Base-by-base conservation (phyloP, 2,888 invertebrate genomes). In the Theretra japonica region DNA sequence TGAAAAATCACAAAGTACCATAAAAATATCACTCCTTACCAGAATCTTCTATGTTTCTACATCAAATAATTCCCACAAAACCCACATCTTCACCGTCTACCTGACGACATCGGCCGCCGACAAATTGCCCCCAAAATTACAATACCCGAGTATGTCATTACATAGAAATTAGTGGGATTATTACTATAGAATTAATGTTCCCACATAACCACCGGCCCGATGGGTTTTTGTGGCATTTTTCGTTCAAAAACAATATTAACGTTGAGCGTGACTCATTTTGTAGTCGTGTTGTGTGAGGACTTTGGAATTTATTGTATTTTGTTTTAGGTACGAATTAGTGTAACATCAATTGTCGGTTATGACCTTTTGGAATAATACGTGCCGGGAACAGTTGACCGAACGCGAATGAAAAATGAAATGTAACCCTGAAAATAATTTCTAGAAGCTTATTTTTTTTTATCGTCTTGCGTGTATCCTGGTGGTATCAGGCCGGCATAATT, bases 131-230 rank as follows among this genome's bases (percentile, higher is more conserved):
- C 68, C 53, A 73, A 71, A 79, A 78, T 78, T 77, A 75, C 74
- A 74, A 74, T 68, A 69, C 73, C 73, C 4, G 56, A 65, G 73
- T 65, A 73, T 88, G 84, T 88, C 85, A 91, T 91, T 90, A 91
- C 81, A 83, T 83, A 84, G 78, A 85, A 87, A 90, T 90, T 88
- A 87, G 83, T 83, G 77, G 79, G 85, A 81, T 87, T 86, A 89
- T 88, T 88, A 88, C 81, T 78, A 81, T 85, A 80, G 83, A 82
- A 87, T 88, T 89, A 88, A 74, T 74, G 83, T 83, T 86, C 86
- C 86, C 80, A 78, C 79, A 84, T 87, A 87, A 84, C 83, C 76
- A 77, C 71, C 48, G 73, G 72, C 71, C 69, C 76, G 73, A 73
- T 72, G 69, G 72, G 74, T 80, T 85, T 84, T 81, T 79, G 77